These are phyloP conservation scores for Lasioglossum morio DNA, from an alignment of 2,888 invertebrate species.

Conservation along the genomic window DNA sequence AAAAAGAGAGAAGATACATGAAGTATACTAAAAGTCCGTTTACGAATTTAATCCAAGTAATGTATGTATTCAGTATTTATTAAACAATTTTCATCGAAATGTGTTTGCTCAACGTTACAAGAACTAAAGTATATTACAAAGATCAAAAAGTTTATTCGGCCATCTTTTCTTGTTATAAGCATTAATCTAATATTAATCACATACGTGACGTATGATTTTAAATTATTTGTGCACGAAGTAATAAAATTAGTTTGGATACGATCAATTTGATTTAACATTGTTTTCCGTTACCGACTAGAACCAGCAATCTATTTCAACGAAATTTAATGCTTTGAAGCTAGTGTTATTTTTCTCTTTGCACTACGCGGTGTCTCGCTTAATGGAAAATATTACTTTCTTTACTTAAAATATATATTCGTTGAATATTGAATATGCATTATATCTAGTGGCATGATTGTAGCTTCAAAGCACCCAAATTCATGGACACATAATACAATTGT, in stretches of 20 bases:
- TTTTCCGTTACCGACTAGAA: slow-evolving; percentile 57
- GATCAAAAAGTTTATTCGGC: slow-evolving; percentile 57
- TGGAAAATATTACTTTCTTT: slow-evolving; percentile 16
- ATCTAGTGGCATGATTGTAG: slow-evolving; percentile 5
- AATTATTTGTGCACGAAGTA: slow-evolving; percentile 41
- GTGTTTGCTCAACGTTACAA: slow-evolving; percentile 5
- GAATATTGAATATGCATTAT: slow-evolving; percentile 8
- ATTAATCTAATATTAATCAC: slow-evolving; percentile 38
- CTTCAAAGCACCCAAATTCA: slow-evolving; percentile 41
- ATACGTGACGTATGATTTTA: slow-evolving; percentile 38
- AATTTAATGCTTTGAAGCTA: slow-evolving; percentile 49
- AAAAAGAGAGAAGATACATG: slow-evolving; percentile 34
- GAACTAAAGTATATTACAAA: slow-evolving; percentile 38
- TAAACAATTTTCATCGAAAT: background rate
- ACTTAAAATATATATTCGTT: slow-evolving; percentile 15
- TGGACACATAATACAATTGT: slow-evolving; percentile 33
- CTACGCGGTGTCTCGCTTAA: slow-evolving; percentile 12
- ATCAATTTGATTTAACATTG: slow-evolving; percentile 42
- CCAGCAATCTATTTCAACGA: slow-evolving; percentile 39
- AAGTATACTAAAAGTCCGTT: slow-evolving; percentile 32
- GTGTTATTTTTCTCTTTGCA: slow-evolving; percentile 5
- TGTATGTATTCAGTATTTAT: slow-evolving; percentile 10
- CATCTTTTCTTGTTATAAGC: slow-evolving; percentile 49
- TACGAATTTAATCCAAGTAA: slow-evolving; percentile 1
- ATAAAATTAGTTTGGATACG: slow-evolving; percentile 34